A percentile compares a stretch with the other conserved stretches of the same genome.
phyloP scores from a whole-genome alignment of 2,888 invertebrate species.

The Eupithecia abbreviata region DNA sequence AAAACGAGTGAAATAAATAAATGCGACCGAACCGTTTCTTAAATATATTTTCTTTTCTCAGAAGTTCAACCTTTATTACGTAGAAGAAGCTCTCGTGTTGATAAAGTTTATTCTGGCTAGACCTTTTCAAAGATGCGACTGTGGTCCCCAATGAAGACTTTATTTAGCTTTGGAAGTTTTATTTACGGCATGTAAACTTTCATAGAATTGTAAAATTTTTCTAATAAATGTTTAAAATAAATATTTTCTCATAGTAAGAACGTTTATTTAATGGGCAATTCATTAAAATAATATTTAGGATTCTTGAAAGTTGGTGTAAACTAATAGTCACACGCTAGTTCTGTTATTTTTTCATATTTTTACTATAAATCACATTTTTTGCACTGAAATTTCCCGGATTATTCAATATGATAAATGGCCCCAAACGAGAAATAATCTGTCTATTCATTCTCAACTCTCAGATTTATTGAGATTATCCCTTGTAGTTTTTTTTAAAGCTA shows the following conservation, averaged over 20 bases:
- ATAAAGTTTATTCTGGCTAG: not conserved
- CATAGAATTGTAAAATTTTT: not conserved
- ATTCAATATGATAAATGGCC: slow-evolving; percentile 32
- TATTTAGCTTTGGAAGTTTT: not conserved
- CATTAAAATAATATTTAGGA: not conserved
- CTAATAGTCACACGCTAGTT: not conserved
- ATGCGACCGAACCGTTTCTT: not conserved
- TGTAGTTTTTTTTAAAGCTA: no score
- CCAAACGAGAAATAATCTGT: slow-evolving; percentile 28
- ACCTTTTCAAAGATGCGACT: not conserved
- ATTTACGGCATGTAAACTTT: not conserved
- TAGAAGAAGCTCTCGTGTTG: not conserved
- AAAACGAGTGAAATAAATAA: not conserved
- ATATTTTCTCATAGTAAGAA: no score
- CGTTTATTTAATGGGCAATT: not conserved
- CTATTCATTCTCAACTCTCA: slow-evolving; percentile 24
- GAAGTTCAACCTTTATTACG: not conserved
- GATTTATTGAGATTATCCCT: slow-evolving; percentile 22
- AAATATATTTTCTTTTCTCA: slow-evolving; percentile 2
- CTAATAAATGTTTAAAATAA: no score
- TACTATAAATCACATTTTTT: slow-evolving; percentile 10
- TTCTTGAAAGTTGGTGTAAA: not conserved
- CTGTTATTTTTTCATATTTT: not conserved
- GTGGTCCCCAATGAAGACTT: not conserved
- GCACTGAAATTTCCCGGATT: slow-evolving; percentile 26